These are phyloP conservation scores for Eilema caniola DNA, from an alignment of 2,888 invertebrate species.

Conservation along the genomic window DNA sequence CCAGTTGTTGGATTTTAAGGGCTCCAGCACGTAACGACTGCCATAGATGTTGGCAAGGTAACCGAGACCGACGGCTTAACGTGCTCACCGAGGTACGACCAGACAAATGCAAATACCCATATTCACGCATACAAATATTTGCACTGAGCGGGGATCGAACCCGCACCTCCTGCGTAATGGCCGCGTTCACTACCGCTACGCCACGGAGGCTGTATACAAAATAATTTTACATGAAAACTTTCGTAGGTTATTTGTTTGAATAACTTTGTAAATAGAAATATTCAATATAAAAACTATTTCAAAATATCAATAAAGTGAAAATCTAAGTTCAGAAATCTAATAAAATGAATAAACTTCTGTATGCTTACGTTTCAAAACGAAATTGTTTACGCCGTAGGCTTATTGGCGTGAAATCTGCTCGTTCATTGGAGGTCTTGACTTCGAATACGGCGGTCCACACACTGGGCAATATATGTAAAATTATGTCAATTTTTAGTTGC, in stretches of 20 bases:
- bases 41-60: too few relatives aligned
- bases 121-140: too few relatives aligned
- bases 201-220: too few relatives aligned
- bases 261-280: neutral
- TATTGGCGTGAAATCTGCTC: conserved; percentile 72
- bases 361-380: conserved; percentile 42
- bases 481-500: conserved; percentile 8
- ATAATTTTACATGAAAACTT: neutral
- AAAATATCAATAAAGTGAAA: conserved; percentile 27
- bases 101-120: too few relatives aligned
- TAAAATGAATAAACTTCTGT: conserved; percentile 38
- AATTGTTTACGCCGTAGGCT: conserved; percentile 49
- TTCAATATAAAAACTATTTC: neutral
- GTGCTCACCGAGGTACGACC: too few relatives aligned
- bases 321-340: conserved; percentile 27
- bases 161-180: too few relatives aligned
- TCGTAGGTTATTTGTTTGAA: neutral
- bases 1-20: too few relatives aligned
- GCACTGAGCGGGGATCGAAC: too few relatives aligned
- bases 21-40: too few relatives aligned
- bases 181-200: too few relatives aligned
- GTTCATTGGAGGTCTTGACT: conserved; percentile 38
- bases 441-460: conserved; percentile 25
- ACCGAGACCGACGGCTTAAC: too few relatives aligned
- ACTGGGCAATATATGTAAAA: neutral